Base-by-base conservation (phyloP, 2,113 vertebrate genomes). In the Crypturellus undulatus region DNA sequence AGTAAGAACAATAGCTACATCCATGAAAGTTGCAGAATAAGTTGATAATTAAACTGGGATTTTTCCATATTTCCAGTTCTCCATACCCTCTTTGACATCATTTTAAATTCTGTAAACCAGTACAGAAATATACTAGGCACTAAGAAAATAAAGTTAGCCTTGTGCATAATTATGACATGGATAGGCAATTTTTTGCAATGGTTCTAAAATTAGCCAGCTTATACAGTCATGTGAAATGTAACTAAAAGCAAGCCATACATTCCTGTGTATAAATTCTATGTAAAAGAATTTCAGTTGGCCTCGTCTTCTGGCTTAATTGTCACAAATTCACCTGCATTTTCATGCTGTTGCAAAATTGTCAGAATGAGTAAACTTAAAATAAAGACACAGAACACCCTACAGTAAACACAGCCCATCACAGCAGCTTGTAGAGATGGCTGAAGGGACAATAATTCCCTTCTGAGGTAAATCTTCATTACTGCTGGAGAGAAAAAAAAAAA, bases 281-380 rank as follows among this genome's bases (percentile, higher is more conserved):
- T 64, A 75, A 91, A 79, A 92, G 89, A 58, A 73, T 45, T 91
- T 56, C 63, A 43, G 22, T 12, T 79, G 63, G 88, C 62, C 32
- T 75, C 52, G 40, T 73, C 49, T 84, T 54, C 70, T 92, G 65
- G 24, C 51, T 87, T 68, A 67, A 82, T 34, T 86, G 71, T 62
- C 13, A 91, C n/a, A 47, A 80, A 70, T 2, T 4, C 10, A 47
- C 17, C 18, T 87, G 34, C 42, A 47, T 64, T 28, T 94, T 75
- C 28, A 28, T 16, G 43, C 36, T 91, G 43, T 84, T 85, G 67
- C 72, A 69, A 84, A 84, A 84, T 25, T 79, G 26, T 54, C 22
- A 47, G n/a, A 72, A 81, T 90, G 90, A 93, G 58, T 91, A 77
- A 89, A 36, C 47, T 30, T 45, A 80, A 78, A 95, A 60, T 54